Conservation (phyloP, 1,140 invertebrate species). For the Tetranychus urticae region DNA sequence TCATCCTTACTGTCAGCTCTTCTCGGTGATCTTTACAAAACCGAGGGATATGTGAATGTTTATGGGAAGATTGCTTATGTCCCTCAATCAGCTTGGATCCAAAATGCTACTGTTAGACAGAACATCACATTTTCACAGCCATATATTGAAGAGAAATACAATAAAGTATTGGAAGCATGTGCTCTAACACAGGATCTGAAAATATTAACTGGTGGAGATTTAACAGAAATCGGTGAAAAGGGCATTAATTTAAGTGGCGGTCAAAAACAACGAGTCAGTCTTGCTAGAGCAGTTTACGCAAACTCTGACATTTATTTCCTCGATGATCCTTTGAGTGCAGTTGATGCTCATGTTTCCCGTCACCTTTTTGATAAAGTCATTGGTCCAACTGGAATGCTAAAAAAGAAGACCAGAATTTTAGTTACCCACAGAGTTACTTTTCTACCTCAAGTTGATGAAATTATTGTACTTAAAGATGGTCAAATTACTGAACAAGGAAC, state of each 20-base stretch:
- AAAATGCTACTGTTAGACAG: conserved; percentile 30
- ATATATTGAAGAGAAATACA: conserved; percentile 22
- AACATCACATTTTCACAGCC: conserved; percentile 30
- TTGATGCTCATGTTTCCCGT: conserved; percentile 81
- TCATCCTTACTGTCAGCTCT: conserved; percentile 27
- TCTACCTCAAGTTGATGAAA: conserved; percentile 60
- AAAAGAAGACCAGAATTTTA: conserved; percentile 29
- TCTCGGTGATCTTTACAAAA: conserved; percentile 22
- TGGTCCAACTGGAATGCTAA: conserved; percentile 49
- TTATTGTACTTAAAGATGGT: conserved; percentile 56
- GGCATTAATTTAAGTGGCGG: conserved; percentile 10
- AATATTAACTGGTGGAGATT: conserved; percentile 33
- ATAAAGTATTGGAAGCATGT: conserved; percentile 18
- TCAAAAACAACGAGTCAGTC: conserved; percentile 14
- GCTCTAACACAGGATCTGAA: conserved; percentile 14
- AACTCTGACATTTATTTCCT: conserved; percentile 20
- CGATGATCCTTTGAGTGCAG: conserved; percentile 35
- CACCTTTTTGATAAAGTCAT: conserved; percentile 83
- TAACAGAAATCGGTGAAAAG: conserved; percentile 78
- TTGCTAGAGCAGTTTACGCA: conserved; percentile 15
- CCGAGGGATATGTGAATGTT: conserved; percentile 12
- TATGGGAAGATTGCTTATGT: conserved; percentile 23
- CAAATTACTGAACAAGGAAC: conserved; percentile 25
- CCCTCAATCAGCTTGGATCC: conserved; percentile 33
- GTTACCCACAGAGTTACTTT: conserved; percentile 25